phyloP scores from a whole-genome alignment of 2,888 invertebrate genomes.

The Eurytoma californica region DNA sequence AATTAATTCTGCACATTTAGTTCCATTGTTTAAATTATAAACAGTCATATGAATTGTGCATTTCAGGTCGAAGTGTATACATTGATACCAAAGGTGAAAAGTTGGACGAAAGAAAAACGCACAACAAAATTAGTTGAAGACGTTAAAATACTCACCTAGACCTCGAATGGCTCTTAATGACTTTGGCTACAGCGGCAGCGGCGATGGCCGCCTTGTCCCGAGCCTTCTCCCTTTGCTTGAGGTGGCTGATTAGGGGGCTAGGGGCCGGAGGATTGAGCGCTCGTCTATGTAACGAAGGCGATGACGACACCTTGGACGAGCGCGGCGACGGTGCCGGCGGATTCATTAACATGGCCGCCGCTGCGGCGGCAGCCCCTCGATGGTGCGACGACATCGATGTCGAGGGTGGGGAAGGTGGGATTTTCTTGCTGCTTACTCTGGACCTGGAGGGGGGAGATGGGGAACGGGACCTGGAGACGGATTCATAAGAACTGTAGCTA shows the following conservation, averaged over 20 bases:
- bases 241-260: constrained; percentile 67
- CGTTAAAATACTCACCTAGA: constrained; percentile 66
- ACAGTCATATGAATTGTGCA: too few species aligned
- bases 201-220: constrained; percentile 71
- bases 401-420: constrained; percentile 67
- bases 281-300: constrained; percentile 71
- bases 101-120: not conserved
- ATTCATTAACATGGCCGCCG: constrained; percentile 80
- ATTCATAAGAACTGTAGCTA: constrained; percentile 76
- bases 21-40: too few species aligned
- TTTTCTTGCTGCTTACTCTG: constrained; percentile 71
- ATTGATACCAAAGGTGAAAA: too few species aligned
- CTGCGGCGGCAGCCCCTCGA: constrained; percentile 77
- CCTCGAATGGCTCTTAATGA: constrained; percentile 72
- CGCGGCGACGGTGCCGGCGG: constrained; percentile 82
- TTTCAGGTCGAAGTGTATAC: too few species aligned
- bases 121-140: not conserved
- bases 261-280: constrained; percentile 73
- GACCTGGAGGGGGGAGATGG: constrained; percentile 75
- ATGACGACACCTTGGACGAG: constrained; percentile 70
- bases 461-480: constrained; percentile 75
- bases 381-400: constrained; percentile 63
- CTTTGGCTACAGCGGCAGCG: constrained; percentile 72
- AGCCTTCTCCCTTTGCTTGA: constrained; percentile 68
- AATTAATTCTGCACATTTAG: too few species aligned